These are phyloP conservation scores for Acanthochromis polyacanthus DNA, from an alignment of 2,113 vertebrate species.

Conservation along the genomic window DNA sequence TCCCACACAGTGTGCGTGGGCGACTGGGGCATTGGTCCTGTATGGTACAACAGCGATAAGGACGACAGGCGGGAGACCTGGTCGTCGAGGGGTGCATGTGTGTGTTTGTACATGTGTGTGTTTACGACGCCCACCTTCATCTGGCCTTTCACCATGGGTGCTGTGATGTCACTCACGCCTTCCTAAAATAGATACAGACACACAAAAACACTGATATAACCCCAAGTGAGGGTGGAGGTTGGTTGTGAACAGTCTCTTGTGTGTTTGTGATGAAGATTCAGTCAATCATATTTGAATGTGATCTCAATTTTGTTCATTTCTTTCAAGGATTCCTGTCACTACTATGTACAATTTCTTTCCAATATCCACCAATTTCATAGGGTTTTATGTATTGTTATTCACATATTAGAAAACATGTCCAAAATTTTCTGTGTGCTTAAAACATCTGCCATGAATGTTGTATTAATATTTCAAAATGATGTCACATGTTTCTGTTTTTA, in stretches of 20 bases:
- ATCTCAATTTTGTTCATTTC: too few species aligned
- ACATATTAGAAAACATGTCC: not conserved
- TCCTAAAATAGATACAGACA: conserved; percentile 78
- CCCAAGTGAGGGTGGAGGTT: conserved; percentile 5
- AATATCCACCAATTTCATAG: too few species aligned
- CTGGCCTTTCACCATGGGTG: conserved; percentile 75
- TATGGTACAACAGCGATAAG: conserved; percentile 81
- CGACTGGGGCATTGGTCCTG: conserved; percentile 68
- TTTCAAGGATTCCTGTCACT: too few species aligned
- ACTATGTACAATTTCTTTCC: too few species aligned
- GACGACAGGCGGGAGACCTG: conserved; percentile 70
- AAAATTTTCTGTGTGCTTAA: not conserved
- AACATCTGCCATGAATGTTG: conserved; percentile 26
- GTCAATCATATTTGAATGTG: too few species aligned
- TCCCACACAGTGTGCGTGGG: conserved; percentile 39
- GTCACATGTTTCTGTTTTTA: conserved; percentile 38
- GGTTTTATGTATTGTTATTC: not conserved
- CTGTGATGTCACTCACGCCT: conserved; percentile 80
- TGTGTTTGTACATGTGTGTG: conserved; percentile 35
- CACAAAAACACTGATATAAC: conserved; percentile 22
- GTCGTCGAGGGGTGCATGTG: conserved; percentile 42
- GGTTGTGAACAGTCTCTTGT: not conserved
- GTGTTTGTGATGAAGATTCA: not conserved
- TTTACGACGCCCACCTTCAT: conserved; percentile 81
- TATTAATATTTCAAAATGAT: conserved; percentile 28